A percentile compares a stretch with the other conserved stretches of the same genome.
Evolutionary conservation across 2,888 invertebrate genomes (phyloP).

Genomic region (Xanthorhoe designata): DNA sequence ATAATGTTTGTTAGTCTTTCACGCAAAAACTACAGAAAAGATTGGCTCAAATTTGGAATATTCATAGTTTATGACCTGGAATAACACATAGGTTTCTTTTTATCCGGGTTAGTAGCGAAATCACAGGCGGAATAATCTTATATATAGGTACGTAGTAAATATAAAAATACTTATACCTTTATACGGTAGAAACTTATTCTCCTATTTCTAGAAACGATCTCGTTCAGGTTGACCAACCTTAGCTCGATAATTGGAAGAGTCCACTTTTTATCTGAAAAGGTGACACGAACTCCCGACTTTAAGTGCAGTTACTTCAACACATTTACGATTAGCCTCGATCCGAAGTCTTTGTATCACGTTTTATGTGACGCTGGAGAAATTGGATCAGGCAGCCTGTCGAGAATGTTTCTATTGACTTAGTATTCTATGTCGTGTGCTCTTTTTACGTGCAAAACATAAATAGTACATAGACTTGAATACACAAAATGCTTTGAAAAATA

Average conservation of each 20-base stretch:
- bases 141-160: no score
- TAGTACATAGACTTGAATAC: not conserved
- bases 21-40: no score
- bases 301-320: conserved; percentile 44
- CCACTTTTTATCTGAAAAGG: conserved; percentile 35
- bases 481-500: conserved; percentile 1
- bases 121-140: no score
- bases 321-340: conserved; percentile 38
- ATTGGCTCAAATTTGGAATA: no score
- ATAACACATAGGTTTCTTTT: no score
- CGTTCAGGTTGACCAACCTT: conserved; percentile 37
- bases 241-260: conserved; percentile 50
- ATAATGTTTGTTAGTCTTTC: no score
- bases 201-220: not conserved
- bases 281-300: conserved; percentile 35
- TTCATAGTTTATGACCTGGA: no score
- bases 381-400: conserved; percentile 6
- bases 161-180: not conserved
- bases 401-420: not conserved
- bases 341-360: conserved; percentile 25
- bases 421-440: not conserved
- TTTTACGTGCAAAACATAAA: no score
- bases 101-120: no score
- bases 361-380: conserved; percentile 18
- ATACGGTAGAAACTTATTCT: not conserved